Base-by-base conservation (phyloP, 2,113 vertebrate species). In the Sula dactylatra region DNA sequence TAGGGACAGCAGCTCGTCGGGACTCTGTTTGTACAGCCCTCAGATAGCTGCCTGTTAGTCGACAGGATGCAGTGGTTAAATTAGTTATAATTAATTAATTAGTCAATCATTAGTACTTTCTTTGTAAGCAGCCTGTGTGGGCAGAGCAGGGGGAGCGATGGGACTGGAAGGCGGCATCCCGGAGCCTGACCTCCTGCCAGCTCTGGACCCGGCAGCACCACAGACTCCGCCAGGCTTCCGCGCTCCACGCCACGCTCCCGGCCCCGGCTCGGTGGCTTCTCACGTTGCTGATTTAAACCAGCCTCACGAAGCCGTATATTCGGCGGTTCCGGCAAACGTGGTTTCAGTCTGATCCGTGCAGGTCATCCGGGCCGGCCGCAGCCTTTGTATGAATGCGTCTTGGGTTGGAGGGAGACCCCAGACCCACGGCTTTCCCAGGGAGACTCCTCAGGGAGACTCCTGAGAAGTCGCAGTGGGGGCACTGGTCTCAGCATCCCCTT, bases 281-380 rank as follows among this genome's bases (percentile, higher is more conserved):
- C 4, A 6, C 5, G 8, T 21, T 13, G 1, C 49, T 1, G 49
- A 14, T 10, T 3, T 20, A 3, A 26, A 2, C 27, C 16, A 3
- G 32, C 11, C 40, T 19, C 40, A 3, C 2, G 0, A 2, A 29
- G 32, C 59, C 2, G 0, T 7, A 10, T 7, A 1, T 12, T 18
- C 55, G 1, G 22, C 3, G 1, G 25, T 11, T 54, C 50, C 22
- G 14, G 38, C 59, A 17, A 29, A 11, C 31, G 3, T 9, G 0
- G 77, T 25, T 29, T 31, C 26, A 3, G 13, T 21, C 7, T 4
- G 55, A 13, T 7, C 5, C 6, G 47, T 32, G 45, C 40, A 0
- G 58, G 31, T 11, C 4, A 9, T 6, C 36, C 2, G 32, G 34
- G 54, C 45, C 1, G 7, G 34, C 24, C 2, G 0, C 24, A 4